Evolutionary conservation across 2,888 invertebrate genomes (phyloP).

Genomic region (Melangyna quadrimaculata): DNA sequence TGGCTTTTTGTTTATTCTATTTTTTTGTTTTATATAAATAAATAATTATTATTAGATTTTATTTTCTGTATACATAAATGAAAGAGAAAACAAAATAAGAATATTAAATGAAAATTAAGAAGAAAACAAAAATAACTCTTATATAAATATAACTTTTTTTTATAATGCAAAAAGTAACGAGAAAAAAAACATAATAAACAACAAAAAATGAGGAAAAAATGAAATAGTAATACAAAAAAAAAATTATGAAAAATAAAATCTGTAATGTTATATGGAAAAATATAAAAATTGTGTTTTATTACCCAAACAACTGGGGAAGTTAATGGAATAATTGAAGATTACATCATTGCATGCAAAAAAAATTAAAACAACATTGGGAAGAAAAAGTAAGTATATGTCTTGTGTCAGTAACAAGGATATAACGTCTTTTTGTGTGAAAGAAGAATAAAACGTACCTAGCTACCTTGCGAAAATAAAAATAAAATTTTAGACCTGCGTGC

Average conservation of each 20-base stretch:
- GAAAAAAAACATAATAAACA: slow-evolving; percentile 40
- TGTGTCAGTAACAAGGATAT: no score
- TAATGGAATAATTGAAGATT: neutral
- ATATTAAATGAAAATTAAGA: slow-evolving; percentile 69
- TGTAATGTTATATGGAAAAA: slow-evolving; percentile 80
- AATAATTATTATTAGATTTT: slow-evolving; percentile 48
- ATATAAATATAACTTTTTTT: slow-evolving; percentile 71
- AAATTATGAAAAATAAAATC: slow-evolving; percentile 75
- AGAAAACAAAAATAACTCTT: slow-evolving; percentile 67
- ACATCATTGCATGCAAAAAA: no score
- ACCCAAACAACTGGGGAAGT: neutral
- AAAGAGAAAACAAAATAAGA: slow-evolving; percentile 71
- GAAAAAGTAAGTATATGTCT: no score
- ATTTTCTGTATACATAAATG: slow-evolving; percentile 71
- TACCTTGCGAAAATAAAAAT: no score
- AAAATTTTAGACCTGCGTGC: no score
- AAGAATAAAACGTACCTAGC: no score
- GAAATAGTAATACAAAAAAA: slow-evolving; percentile 74
- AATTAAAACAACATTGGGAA: no score
- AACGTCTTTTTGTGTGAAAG: no score
- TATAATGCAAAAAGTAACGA: slow-evolving; percentile 71
- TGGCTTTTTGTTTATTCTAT: slow-evolving; percentile 23
- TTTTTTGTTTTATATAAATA: slow-evolving; percentile 25
- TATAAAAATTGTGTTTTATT: slow-evolving; percentile 55
- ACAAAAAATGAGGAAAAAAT: slow-evolving; percentile 60